A percentile compares a stretch with the other conserved stretches of the same genome.
phyloP scores from a whole-genome alignment of 2,797 vertebrate species.

The Cirrhinus molitorella region DNA sequence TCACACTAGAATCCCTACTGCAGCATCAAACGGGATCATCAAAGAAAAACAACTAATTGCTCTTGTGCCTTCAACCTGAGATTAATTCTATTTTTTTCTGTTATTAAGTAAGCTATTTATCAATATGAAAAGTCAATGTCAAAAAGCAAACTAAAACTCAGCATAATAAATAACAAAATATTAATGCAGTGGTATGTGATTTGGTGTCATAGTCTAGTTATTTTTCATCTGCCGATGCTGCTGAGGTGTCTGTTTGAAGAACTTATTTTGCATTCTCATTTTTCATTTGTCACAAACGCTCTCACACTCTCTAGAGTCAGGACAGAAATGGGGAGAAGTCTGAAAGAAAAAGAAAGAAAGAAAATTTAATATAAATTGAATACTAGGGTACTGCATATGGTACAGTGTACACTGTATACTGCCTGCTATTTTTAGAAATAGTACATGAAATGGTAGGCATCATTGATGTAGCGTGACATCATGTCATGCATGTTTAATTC shows the following conservation, averaged over 20 bases:
- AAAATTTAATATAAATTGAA: not conserved
- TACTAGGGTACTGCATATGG: not conserved
- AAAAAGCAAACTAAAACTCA: constrained; percentile 28
- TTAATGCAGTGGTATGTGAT: constrained; percentile 28
- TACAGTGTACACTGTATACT: not conserved
- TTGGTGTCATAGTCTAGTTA: constrained; percentile 10
- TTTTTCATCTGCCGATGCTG: constrained; percentile 9
- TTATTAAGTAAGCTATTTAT: constrained; percentile 17
- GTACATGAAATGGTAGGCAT: not conserved
- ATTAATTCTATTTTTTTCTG: constrained; percentile 17
- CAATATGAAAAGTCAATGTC: constrained; percentile 18
- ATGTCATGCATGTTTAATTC: not conserved
- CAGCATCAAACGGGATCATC: not conserved
- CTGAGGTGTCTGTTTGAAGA: constrained; percentile 27
- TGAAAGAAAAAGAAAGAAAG: not conserved
- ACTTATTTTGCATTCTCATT: constrained; percentile 28
- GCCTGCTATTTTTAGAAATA: not conserved
- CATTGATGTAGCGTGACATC: not conserved
- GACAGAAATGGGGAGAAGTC: not conserved
- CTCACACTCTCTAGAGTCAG: not conserved
- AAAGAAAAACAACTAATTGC: constrained; percentile 20
- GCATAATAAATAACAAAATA: not conserved
- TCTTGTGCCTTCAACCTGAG: constrained; percentile 27
- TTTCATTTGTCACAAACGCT: constrained; percentile 15
- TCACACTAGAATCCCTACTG: not conserved